Percentiles rank a stretch among this genome's conserved stretches.
These are phyloP conservation scores for Dasyprocta punctata DNA, from an alignment of 2,113 vertebrate species.

Conservation along the genomic window DNA sequence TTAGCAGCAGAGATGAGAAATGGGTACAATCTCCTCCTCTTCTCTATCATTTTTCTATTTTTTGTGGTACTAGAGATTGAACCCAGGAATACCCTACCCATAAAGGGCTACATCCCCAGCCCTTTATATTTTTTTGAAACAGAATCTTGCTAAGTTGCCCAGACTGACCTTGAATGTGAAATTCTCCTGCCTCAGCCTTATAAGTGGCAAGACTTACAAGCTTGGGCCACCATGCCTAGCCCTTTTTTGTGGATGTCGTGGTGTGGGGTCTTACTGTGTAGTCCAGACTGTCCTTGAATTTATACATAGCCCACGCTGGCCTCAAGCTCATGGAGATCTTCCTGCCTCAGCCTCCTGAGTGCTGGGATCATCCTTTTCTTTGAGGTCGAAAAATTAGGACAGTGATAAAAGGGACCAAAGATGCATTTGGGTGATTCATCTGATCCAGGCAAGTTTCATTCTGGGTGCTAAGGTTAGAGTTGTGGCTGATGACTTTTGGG, in stretches of 20 bases:
- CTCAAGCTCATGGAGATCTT: neutral
- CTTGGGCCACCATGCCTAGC: neutral
- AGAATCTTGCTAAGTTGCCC: neutral
- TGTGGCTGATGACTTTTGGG: neutral
- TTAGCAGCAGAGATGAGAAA: neutral
- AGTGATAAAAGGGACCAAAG: neutral
- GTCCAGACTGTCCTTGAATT: neutral
- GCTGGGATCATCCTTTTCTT: neutral
- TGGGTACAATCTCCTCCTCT: neutral
- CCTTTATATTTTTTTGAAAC: neutral
- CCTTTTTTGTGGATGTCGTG: neutral
- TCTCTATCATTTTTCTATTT: neutral
- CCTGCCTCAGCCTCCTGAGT: neutral
- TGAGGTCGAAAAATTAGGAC: neutral
- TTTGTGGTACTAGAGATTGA: neutral
- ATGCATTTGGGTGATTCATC: neutral
- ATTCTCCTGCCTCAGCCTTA: neutral
- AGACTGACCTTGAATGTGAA: neutral
- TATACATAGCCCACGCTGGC: neutral
- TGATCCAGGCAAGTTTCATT: neutral
- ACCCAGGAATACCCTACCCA: neutral
- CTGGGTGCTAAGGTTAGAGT: neutral
- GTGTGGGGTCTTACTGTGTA: neutral
- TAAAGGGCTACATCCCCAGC: neutral
- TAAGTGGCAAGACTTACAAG: neutral